Evolutionary conservation across 2,113 vertebrate genomes (phyloP), one percentile per base, ranked within the genome.

Genomic region (Lasiurus borealis): DNA sequence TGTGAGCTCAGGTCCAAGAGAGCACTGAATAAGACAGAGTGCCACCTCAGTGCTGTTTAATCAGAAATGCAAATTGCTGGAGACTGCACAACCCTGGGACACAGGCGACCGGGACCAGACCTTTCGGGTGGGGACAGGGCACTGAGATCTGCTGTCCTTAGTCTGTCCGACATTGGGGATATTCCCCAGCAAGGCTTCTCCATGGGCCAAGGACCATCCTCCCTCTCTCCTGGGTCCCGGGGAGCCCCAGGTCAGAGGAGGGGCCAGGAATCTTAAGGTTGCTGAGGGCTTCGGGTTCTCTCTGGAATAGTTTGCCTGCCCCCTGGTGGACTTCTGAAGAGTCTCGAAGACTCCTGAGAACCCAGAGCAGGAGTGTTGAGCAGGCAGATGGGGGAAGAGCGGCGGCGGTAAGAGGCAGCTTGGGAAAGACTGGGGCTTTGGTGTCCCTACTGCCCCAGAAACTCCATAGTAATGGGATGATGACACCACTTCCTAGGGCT

Each of bases 221-320:
- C 9, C 14, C 27, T 75, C 21, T 31, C 69, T 21, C 5, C 18
- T 57, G 4, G 4, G 19, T 23, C 75, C 27, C 23, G 1, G 9
- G 25, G 68, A 83, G 7, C 84, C 64, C 8, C 34, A 6, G 0
- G 25, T 19, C 52, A 40, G 23, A 4, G 8, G 44, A 36, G 62
- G 59, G 25, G 12, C 46, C 4, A 0, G 14, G 21, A 52, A 75
- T 36, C 27, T 75, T 29, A 5, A 29, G 48, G 72, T 4, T 27
- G 18, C 14, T 0, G 0, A 57, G 31, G 40, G 25, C 12, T 14
- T 44, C 31, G 18, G 27, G 16, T 46, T 90, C 48, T 78, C 83
- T 92, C 23, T 25, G 62, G 82, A 97, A 97, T 46, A 62, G 76
- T 94, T 90, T 96, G 96, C 84, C 94, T 95, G 97, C 97, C 97